These are phyloP conservation scores for Reticulitermes speratus DNA, from an alignment of 1,140 invertebrate genomes.

Conservation along the genomic window DNA sequence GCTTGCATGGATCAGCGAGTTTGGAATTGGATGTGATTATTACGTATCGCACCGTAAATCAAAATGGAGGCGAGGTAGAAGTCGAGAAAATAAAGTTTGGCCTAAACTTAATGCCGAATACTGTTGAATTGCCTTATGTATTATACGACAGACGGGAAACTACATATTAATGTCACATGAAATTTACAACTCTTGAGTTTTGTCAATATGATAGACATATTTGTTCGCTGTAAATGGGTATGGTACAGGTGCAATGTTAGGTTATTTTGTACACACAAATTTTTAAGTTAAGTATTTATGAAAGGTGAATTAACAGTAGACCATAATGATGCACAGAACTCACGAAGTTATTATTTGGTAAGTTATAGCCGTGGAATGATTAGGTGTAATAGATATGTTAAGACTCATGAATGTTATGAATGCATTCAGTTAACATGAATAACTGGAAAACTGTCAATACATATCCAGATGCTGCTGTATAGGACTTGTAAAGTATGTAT, in stretches of 20 bases:
- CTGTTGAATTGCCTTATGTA: not conserved
- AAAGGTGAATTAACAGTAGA: not conserved
- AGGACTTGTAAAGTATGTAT: too few relatives aligned
- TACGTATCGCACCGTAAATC: not conserved
- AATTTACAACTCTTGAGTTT: not conserved
- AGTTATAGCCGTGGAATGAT: conserved; percentile 25
- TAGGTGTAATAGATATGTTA: too few relatives aligned
- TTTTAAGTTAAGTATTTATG: not conserved
- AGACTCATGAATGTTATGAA: too few relatives aligned
- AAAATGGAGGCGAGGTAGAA: not conserved
- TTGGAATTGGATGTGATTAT: too few relatives aligned
- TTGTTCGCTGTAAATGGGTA: not conserved
- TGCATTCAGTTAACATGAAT: too few relatives aligned
- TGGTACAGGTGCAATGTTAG: not conserved
- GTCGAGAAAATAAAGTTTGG: not conserved
- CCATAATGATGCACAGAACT: not conserved
- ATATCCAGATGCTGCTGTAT: too few relatives aligned
- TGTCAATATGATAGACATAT: not conserved
- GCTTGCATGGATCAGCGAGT: too few relatives aligned
- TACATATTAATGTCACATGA: not conserved
- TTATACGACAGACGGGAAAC: not conserved
- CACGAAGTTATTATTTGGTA: conserved; percentile 49
- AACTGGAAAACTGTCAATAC: too few relatives aligned
- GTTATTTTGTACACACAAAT: not conserved
- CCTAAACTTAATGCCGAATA: not conserved